Percentiles rank a stretch among this genome's conserved stretches.
Evolutionary conservation across 2,113 vertebrate species (phyloP).

Genomic region (Euleptes europaea): DNA sequence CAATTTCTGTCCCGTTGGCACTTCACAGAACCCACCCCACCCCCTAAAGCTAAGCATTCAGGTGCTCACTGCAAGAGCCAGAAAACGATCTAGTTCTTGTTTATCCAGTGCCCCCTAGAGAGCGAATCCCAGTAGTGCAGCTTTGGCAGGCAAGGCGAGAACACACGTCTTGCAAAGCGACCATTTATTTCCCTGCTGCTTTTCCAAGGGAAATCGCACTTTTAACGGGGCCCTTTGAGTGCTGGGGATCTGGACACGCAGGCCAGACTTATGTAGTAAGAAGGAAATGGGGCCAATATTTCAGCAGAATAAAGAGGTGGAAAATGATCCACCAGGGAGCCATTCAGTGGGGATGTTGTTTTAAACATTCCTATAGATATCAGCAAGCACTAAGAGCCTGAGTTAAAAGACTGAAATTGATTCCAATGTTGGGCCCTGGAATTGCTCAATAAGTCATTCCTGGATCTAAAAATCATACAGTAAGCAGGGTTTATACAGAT

Average conservation of each 20-base stretch:
- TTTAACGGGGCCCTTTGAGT: background rate
- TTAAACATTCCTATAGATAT: background rate
- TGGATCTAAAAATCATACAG: background rate
- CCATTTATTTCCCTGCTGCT: background rate
- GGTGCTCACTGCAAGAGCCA: background rate
- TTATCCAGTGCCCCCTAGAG: background rate
- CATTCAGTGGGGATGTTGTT: background rate
- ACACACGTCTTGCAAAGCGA: background rate
- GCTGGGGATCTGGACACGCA: background rate
- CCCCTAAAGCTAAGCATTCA: conserved; percentile 18
- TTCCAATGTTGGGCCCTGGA: background rate
- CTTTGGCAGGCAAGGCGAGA: background rate
- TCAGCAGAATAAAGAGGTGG: accelerated
- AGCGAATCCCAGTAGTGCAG: background rate
- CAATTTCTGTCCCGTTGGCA: too few relatives aligned
- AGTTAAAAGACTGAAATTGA: background rate
- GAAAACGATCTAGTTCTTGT: background rate
- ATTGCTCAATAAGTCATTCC: background rate
- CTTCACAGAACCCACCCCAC: background rate
- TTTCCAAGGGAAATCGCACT: background rate
- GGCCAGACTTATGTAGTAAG: background rate
- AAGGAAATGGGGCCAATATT: background rate
- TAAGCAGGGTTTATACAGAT: background rate
- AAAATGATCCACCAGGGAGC: background rate
- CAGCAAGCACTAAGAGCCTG: background rate